Evolutionary conservation across 1,140 invertebrate genomes (phyloP), one percentile per base, ranked within the genome.

Genomic region (Thaumatotibia leucotreta): DNA sequence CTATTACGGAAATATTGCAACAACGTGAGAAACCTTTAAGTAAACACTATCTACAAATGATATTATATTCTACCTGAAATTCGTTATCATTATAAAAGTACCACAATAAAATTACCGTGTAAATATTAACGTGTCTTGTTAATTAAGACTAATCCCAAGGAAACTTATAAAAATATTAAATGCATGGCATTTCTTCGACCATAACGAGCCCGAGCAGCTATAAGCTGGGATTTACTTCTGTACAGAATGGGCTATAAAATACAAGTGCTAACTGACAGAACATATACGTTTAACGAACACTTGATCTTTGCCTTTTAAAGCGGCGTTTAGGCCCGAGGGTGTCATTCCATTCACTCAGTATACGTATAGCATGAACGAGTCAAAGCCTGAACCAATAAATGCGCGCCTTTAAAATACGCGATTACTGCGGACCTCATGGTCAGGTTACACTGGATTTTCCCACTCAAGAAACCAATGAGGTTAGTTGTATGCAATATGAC

Each of bases 381-480:
- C 10, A 20, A 8, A 17, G 20, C n/a, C n/a, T n/a, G n/a, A 9
- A 20, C 39, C 39, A 9, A 17, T 45, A 20, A 11, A 0, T 45
- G 39, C 39, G 39, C 39, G 17, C 39, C 9, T n/a, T 1, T n/a
- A 45, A 6, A 8, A 20, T 5, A 54, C 20, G 70, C 65, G 50
- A 73, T 73, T 71, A 73, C 52, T 70, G 68, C 20, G 4, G n/a
- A n/a, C 5, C n/a, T 20, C 8, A 8, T 8, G 39, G 17, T 45
- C 17, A 45, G 5, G 39, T 45, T 45, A 20, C 14, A 45, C 17
- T 45, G 39, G 39, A n/a, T n/a, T n/a, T n/a, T n/a, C n/a, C n/a
- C n/a, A n/a, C n/a, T n/a, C n/a, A n/a, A n/a, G n/a, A n/a, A n/a
- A n/a, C n/a, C n/a, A n/a, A n/a, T n/a, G n/a, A n/a, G n/a, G n/a